These are phyloP conservation scores for Aleiodes sp. DNA, from an alignment of 1,140 invertebrate species.

Conservation along the genomic window DNA sequence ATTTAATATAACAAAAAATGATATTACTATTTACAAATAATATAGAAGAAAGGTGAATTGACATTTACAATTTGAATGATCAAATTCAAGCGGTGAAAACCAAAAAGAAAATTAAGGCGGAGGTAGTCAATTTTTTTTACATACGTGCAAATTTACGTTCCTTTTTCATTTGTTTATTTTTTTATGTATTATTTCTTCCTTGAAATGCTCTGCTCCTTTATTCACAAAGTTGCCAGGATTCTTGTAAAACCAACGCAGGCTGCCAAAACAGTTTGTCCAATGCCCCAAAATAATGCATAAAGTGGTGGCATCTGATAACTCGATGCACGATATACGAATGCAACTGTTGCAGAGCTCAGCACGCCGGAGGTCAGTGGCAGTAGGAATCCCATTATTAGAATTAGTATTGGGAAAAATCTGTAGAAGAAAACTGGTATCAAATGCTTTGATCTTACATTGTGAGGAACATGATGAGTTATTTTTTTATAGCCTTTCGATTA, in stretches of 20 bases:
- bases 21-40: background rate
- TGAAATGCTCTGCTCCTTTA: background rate
- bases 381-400: slow-evolving; percentile 88
- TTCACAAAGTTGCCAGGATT: slow-evolving; percentile 90
- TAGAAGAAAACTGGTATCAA: slow-evolving; percentile 37
- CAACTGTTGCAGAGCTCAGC: slow-evolving; percentile 90
- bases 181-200: background rate
- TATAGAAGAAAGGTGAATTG: background rate
- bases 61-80: background rate
- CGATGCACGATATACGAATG: slow-evolving; percentile 91
- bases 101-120: background rate
- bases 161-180: background rate
- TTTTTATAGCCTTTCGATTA: no score
- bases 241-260: slow-evolving; percentile 90
- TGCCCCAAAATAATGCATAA: slow-evolving; percentile 92
- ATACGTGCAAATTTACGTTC: slow-evolving; percentile 3
- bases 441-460: background rate
- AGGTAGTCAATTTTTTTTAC: slow-evolving; percentile 1
- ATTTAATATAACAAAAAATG: background rate
- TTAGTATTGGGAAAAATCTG: slow-evolving; percentile 86
- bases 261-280: slow-evolving; percentile 89
- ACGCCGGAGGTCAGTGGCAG: slow-evolving; percentile 87
- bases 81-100: background rate
- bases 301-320: slow-evolving; percentile 87
- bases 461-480: background rate